Percentiles rank a stretch among this genome's conserved stretches.
Conservation (phyloP, 2,888 invertebrate genomes). For the Lepas anatifera region DNA sequence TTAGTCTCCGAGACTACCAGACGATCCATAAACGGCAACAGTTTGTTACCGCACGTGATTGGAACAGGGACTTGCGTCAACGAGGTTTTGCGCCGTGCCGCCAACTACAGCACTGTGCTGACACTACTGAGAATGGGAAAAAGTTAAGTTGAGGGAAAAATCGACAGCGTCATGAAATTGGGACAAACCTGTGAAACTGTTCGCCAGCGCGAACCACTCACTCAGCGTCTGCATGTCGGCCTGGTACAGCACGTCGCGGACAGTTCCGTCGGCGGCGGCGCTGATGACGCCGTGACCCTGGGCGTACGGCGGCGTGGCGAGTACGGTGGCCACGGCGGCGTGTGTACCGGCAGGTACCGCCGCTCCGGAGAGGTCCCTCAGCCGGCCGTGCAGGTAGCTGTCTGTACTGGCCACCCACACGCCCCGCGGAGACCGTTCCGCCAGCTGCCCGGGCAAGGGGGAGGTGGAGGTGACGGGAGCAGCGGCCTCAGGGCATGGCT, state of each 20-base stretch:
- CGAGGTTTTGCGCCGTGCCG: too few species aligned
- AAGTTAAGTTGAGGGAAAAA: too few species aligned
- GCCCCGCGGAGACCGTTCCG: slow-evolving; percentile 31
- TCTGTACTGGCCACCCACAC: slow-evolving; percentile 39
- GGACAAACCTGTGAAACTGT: too few species aligned
- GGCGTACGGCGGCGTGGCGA: slow-evolving; percentile 31
- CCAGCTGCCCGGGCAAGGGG: slow-evolving; percentile 31
- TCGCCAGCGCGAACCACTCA: too few species aligned
- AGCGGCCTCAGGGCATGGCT: too few species aligned
- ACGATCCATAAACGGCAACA: too few species aligned
- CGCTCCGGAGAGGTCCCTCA: background rate
- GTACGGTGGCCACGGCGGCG: slow-evolving; percentile 34
- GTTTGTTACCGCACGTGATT: too few species aligned
- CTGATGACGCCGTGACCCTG: slow-evolving; percentile 36
- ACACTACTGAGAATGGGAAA: too few species aligned
- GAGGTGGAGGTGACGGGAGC: background rate
- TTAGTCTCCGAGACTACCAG: too few species aligned
- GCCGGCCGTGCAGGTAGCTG: slow-evolving; percentile 29
- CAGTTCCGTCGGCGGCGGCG: slow-evolving; percentile 19
- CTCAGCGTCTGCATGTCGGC: slow-evolving; percentile 28
- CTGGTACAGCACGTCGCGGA: slow-evolving; percentile 11
- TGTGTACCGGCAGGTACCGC: slow-evolving; percentile 6
- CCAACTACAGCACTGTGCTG: too few species aligned
- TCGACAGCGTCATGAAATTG: too few species aligned
- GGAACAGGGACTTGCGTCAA: too few species aligned